These are phyloP conservation scores for Orientallactaga sibirica DNA, from an alignment of 2,797 vertebrate species.

Conservation along the genomic window DNA sequence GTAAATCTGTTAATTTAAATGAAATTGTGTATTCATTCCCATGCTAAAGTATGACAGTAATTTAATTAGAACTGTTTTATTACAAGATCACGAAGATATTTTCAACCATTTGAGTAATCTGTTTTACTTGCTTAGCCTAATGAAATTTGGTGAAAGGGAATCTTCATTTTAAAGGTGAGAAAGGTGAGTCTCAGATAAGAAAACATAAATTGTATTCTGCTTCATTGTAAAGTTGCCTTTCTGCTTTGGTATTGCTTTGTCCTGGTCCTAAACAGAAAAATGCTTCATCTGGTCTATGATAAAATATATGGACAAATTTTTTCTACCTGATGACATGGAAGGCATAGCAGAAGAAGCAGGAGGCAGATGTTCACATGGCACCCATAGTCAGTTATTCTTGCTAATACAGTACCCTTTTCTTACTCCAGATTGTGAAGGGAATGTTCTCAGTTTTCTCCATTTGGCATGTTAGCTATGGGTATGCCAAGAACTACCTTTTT, in stretches of 20 bases:
- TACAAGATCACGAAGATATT: not conserved
- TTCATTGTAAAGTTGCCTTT: not conserved
- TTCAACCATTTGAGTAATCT: not conserved
- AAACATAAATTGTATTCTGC: not conserved
- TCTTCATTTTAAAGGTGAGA: not conserved
- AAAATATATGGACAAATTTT: too few relatives aligned
- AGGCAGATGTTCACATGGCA: too few relatives aligned
- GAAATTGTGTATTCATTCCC: not conserved
- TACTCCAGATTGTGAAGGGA: too few relatives aligned
- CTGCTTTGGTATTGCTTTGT: not conserved
- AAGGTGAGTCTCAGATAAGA: not conserved
- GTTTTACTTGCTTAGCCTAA: not conserved
- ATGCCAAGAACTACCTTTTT: too few relatives aligned
- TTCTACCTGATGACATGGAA: too few relatives aligned
- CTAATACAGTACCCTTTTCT: too few relatives aligned
- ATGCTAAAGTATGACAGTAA: not conserved
- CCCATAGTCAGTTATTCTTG: too few relatives aligned
- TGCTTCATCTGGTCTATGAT: not conserved
- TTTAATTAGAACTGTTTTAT: not conserved
- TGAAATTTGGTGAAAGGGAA: not conserved
- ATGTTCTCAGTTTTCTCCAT: too few relatives aligned
- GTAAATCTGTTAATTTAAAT: not conserved
- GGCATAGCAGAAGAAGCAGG: too few relatives aligned
- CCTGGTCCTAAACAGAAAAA: not conserved
- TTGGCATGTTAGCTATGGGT: too few relatives aligned